Conservation (phyloP, 2,113 vertebrate species). For the Epinephelus cyanopodus region DNA sequence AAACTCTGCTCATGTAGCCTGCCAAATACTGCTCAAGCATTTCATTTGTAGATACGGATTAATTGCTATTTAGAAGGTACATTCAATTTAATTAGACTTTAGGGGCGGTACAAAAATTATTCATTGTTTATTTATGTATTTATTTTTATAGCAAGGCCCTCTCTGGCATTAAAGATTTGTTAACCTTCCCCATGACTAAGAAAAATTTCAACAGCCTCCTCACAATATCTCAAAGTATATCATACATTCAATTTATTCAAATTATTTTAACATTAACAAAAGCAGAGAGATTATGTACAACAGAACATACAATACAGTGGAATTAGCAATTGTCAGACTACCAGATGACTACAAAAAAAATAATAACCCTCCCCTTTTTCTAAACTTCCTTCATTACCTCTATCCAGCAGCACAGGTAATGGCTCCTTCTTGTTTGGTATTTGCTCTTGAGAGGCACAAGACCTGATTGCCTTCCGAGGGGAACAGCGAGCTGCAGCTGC, state of each 20-base stretch:
- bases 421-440: not conserved
- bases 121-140: too few species aligned
- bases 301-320: too few species aligned
- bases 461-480: conserved; percentile 8
- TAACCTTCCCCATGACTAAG: not conserved
- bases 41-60: not conserved
- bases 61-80: not conserved
- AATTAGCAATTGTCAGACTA: not conserved
- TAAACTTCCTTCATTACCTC: not conserved
- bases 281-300: too few species aligned
- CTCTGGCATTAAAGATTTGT: not conserved
- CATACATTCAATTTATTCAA: not conserved
- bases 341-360: not conserved
- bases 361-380: not conserved
- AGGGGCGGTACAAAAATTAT: not conserved
- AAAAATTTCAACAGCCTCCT: not conserved
- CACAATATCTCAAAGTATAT: not conserved
- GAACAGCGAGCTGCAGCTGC: not conserved
- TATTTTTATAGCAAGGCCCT: not conserved
- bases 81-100: not conserved
- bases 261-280: not conserved
- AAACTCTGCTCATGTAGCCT: too few species aligned
- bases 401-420: conserved; percentile 6
- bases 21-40: not conserved
- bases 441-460: not conserved